Evolutionary conservation across 2,797 vertebrate genomes (phyloP).

Genomic region (Discoglossus pictus): DNA sequence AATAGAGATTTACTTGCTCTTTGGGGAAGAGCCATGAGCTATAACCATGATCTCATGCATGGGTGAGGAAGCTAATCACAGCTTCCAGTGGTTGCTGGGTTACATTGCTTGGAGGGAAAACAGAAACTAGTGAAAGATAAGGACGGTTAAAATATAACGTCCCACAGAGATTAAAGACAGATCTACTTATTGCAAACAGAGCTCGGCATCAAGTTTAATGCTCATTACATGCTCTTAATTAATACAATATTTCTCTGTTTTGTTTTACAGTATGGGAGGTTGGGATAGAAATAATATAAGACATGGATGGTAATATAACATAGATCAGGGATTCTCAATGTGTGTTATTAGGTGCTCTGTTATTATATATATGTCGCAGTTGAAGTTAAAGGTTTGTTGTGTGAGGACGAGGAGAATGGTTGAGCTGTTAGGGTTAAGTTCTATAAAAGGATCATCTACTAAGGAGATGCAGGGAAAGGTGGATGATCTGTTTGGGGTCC

Average conservation of each 20-base stretch:
- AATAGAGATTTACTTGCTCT: conserved; percentile 52
- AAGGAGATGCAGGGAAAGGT: too few relatives aligned
- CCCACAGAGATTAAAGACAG: conserved; percentile 63
- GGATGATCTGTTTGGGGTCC: too few relatives aligned
- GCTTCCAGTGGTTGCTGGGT: conserved; percentile 66
- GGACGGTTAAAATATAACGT: conserved; percentile 62
- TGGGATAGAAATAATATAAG: too few relatives aligned
- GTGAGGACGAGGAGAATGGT: too few relatives aligned
- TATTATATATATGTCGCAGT: too few relatives aligned
- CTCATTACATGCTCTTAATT: conserved; percentile 61
- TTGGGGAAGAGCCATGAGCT: conserved; percentile 34
- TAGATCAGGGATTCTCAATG: too few relatives aligned
- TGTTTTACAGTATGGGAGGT: neutral
- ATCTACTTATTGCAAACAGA: conserved; percentile 61
- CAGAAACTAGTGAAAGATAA: conserved; percentile 62
- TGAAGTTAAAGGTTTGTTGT: too few relatives aligned
- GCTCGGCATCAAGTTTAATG: conserved; percentile 58
- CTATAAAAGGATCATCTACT: too few relatives aligned
- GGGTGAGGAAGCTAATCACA: conserved; percentile 60
- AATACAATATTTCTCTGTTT: conserved; percentile 3
- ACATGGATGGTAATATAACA: too few relatives aligned
- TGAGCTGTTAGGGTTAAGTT: too few relatives aligned
- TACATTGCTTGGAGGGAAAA: conserved; percentile 64
- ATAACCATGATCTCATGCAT: conserved; percentile 53
- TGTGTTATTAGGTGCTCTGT: too few relatives aligned